Conservation (phyloP, 2,797 vertebrate genomes). For the Gallinago stenura region DNA sequence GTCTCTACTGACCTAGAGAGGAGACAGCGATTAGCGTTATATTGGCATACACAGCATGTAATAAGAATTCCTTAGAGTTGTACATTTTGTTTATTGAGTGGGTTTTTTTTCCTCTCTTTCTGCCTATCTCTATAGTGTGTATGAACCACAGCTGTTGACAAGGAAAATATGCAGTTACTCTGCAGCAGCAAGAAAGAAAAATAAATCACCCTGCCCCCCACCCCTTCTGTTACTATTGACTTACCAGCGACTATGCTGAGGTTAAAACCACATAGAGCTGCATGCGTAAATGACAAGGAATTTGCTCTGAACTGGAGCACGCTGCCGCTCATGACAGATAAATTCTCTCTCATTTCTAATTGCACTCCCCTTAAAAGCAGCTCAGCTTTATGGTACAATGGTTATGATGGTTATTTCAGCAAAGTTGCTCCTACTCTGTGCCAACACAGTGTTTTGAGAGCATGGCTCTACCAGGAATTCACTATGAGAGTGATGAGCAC, state of each 20-base stretch:
- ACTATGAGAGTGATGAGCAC: background rate
- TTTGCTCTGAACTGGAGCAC: constrained; percentile 23
- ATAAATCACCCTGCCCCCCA: constrained; percentile 7
- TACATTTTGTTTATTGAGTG: constrained; percentile 49
- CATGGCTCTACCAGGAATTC: background rate
- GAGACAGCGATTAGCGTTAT: constrained; percentile 26
- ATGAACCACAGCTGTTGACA: constrained; percentile 69
- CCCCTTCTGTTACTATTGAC: constrained; percentile 47
- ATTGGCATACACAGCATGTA: constrained; percentile 55
- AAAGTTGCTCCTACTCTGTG: background rate
- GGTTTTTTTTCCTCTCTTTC: background rate
- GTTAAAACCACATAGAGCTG: constrained; percentile 40
- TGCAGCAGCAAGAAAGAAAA: constrained; percentile 50
- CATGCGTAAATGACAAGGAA: constrained; percentile 31
- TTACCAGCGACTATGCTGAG: background rate
- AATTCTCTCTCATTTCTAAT: background rate
- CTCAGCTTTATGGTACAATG: background rate
- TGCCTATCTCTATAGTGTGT: constrained; percentile 1
- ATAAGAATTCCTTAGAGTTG: constrained; percentile 42
- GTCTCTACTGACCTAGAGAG: constrained; percentile 40
- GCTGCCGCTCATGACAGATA: background rate
- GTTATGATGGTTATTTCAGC: background rate
- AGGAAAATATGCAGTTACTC: constrained; percentile 62
- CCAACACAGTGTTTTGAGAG: rapidly evolving
- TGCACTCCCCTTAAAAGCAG: background rate